Base-by-base conservation (phyloP, 1,140 invertebrate species). In the Ceratina japonica region DNA sequence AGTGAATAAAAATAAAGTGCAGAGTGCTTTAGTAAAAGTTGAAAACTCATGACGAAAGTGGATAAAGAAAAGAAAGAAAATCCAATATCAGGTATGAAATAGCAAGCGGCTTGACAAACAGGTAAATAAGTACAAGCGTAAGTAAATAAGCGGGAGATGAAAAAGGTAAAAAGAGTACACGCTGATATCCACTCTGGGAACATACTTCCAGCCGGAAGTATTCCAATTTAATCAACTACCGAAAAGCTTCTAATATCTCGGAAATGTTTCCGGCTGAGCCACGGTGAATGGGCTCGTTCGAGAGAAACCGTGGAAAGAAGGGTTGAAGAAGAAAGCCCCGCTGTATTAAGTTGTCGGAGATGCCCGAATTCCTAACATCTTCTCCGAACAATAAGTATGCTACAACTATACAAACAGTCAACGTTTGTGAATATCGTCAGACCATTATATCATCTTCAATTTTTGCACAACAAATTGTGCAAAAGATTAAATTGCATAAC, bases 201-300 rank as follows among this genome's bases (percentile, higher is more conserved):
- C 58, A 56, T 58, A 52, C 75, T 63, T 37, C 44, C 18, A 22
- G 24, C 4, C 64, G 2, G 13, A 59, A 56, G 65, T 70, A 64
- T 72, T 72, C 59, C 75, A 78, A 78, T 78, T 72, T 78, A 71
- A 72, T 72, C 75, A 72, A 56, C 69, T 51, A 3, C 59, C 51
- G 61, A 79, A 79, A 79, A 65, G 37, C 76, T 65, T 73, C 61
- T 79, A 73, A 79, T 78, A 78, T 58, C 75, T 31, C 24, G 51
- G 22, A 56, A 72, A 49, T 58, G 27, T 44, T 51, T 62, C 49
- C 22, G 24, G 13, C 37, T 52, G 22, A 44, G 37, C 37, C 37
- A 44, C 16, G 22, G 2, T 12, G 44, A 12, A 22, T 49, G n/a
- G 13, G 27, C n/a, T n/a, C 13, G 12, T 31, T 69, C 16, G 44